A percentile compares a stretch with the other conserved stretches of the same genome.
Evolutionary conservation across 2,888 invertebrate genomes (phyloP).

Genomic region (Lochmaea capreae): DNA sequence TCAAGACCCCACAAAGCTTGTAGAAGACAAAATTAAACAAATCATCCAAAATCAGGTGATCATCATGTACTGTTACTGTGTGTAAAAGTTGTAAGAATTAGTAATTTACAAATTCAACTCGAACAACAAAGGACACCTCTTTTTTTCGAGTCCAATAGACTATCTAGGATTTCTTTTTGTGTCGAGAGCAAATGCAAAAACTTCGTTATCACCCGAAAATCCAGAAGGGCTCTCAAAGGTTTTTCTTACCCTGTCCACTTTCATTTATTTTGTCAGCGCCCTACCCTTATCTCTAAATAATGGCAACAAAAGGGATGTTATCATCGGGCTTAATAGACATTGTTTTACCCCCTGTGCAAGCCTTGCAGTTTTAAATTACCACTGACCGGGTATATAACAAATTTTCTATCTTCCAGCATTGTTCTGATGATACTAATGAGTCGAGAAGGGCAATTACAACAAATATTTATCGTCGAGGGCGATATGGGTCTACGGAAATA

Average conservation of each 20-base stretch:
- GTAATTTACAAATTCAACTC: too few relatives aligned
- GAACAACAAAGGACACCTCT: too few relatives aligned
- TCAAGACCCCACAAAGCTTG: too few relatives aligned
- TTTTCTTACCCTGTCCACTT: slow-evolving; percentile 39
- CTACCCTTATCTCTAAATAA: slow-evolving; percentile 44
- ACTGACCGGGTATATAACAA: slow-evolving; percentile 36
- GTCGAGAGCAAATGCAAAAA: slow-evolving; percentile 11
- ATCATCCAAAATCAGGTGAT: too few relatives aligned
- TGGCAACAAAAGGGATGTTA: slow-evolving; percentile 46
- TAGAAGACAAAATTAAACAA: too few relatives aligned
- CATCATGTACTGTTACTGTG: too few relatives aligned
- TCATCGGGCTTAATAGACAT: slow-evolving; percentile 48
- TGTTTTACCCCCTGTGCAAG: slow-evolving; percentile 43
- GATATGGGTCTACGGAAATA: slow-evolving; percentile 26
- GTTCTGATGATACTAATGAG: slow-evolving; percentile 42
- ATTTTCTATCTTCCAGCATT: slow-evolving; percentile 40
- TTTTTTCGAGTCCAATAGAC: too few relatives aligned
- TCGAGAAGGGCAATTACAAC: slow-evolving; percentile 41
- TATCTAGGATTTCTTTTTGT: not conserved
- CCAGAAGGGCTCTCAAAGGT: slow-evolving; percentile 20
- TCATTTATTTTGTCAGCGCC: slow-evolving; percentile 43
- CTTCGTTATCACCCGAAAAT: slow-evolving; percentile 20
- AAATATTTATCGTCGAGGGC: slow-evolving; percentile 38
- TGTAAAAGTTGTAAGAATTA: too few relatives aligned
- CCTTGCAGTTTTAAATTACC: slow-evolving; percentile 46